Conservation (phyloP, 2,888 invertebrate species). For the Lasioglossum morio region DNA sequence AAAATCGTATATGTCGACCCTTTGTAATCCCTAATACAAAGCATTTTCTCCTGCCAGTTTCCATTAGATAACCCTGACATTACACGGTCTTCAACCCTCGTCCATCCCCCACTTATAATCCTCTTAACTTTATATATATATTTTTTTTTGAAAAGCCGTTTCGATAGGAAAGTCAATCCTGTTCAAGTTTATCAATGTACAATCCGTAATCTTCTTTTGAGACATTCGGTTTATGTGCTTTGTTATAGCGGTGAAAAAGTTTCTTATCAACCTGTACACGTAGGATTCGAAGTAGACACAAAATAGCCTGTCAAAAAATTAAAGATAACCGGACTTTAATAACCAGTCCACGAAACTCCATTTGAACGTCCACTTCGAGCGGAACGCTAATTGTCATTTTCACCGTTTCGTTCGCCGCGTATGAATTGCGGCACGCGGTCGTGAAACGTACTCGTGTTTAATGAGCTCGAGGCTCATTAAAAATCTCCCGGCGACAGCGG, state of each 20-base stretch:
- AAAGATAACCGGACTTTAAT: slow-evolving; percentile 49
- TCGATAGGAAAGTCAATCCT: neutral
- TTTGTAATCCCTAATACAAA: slow-evolving; percentile 10
- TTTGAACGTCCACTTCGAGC: slow-evolving; percentile 45
- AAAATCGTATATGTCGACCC: neutral
- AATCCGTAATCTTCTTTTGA: neutral
- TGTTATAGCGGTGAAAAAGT: neutral
- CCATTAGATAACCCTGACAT: slow-evolving; percentile 16
- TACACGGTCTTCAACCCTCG: slow-evolving; percentile 2
- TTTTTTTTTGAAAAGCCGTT: neutral
- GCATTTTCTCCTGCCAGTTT: slow-evolving; percentile 10
- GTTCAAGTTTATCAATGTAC: neutral
- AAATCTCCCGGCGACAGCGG: slow-evolving; percentile 35
- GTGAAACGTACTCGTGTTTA: slow-evolving; percentile 56
- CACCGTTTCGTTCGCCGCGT: slow-evolving; percentile 40
- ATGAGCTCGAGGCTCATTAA: slow-evolving; percentile 54
- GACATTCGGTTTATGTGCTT: neutral
- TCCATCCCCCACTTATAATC: neutral
- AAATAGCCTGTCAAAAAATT: slow-evolving; percentile 22
- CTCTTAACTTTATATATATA: neutral
- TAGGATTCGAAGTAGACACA: neutral
- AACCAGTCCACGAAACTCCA: slow-evolving; percentile 38
- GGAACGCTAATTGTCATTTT: slow-evolving; percentile 66
- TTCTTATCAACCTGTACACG: neutral
- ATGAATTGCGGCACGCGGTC: slow-evolving; percentile 52